Base-by-base conservation (phyloP, 1,140 invertebrate genomes). In the Drosophila nebulosa region DNA sequence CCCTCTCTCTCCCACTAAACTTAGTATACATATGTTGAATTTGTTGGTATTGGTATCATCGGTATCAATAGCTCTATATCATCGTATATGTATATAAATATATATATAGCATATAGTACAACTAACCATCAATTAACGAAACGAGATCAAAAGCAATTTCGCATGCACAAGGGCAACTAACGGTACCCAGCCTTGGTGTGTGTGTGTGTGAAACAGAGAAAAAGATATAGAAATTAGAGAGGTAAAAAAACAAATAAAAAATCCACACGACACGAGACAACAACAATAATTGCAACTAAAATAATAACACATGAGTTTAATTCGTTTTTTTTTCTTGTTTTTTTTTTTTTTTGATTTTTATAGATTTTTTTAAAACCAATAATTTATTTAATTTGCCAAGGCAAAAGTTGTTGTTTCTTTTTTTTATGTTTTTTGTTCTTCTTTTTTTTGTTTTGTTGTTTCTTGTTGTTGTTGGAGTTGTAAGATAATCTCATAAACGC, bases 291-390 rank as follows among this genome's bases (percentile, higher is more conserved):
- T 30, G 22, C 12, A 69, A 86, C 50, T 72, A 84, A 83, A 89
- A 88, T 83, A 88, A 88, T 88, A 88, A 88, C 84, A 83, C 84
- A 88, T 89, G 56, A 68, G 67, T 63, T 51, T 60, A 62, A 68
- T 69, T 79, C 72, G 64, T 77, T 81, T 86, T 74, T 74, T 67
- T 73, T 69, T 63, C 76, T 69, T 60, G 53, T 69, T 63, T 74
- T 60, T 67, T 69, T 76, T 36, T 42, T 42, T 46, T 46, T 46
- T 46, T 46, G 39, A 46, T 69, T 76, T 65, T 60, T 64, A 9
- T 66, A 78, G 72, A 88, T 88, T 88, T 86, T 88, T 88, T 86
- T 46, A 88, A 86, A 86, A 86, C 83, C 83, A 86, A 86, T 86
- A 88, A 86, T 86, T 86, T 88, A 88, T 86, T 86, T 58, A 62